Evolutionary conservation across 1,140 invertebrate genomes (phyloP).

Genomic region (Ceratoteleas bidentatus): DNA sequence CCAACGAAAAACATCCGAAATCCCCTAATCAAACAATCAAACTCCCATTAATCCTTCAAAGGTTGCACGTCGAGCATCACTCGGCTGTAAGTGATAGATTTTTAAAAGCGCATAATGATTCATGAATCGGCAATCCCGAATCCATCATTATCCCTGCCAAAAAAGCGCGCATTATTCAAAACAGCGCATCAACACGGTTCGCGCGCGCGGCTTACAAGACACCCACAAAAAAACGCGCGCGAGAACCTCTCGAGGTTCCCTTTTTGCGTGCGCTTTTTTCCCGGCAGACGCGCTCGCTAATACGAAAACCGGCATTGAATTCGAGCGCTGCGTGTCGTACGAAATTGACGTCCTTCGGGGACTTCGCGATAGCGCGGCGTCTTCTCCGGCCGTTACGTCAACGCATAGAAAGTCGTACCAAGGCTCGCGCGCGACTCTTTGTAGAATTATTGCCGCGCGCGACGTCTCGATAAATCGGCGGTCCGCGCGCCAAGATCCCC

Average conservation of each 20-base stretch:
- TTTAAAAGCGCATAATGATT: constrained; percentile 35
- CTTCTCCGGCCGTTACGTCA: constrained; percentile 62
- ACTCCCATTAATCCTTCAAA: too few relatives aligned
- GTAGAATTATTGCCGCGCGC: constrained; percentile 57
- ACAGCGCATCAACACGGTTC: constrained; percentile 17
- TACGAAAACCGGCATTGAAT: constrained; percentile 53
- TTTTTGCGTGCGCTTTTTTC: constrained; percentile 23
- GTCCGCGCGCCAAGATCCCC: constrained; percentile 51
- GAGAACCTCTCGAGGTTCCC: constrained; percentile 15
- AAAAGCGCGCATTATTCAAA: constrained; percentile 18
- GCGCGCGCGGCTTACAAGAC: constrained; percentile 7
- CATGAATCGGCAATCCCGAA: constrained; percentile 15
- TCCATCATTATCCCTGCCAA: constrained; percentile 10
- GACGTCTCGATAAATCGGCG: constrained; percentile 55
- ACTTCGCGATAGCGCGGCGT: constrained; percentile 40
- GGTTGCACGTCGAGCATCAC: background rate
- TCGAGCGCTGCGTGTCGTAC: constrained; percentile 22
- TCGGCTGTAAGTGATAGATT: constrained; percentile 29
- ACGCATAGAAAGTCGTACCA: constrained; percentile 59
- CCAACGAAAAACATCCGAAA: too few relatives aligned
- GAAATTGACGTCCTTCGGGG: constrained; percentile 57
- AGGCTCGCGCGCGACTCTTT: constrained; percentile 52
- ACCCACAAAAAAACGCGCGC: background rate
- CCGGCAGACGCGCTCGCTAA: constrained; percentile 3
- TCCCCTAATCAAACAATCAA: too few relatives aligned